Conservation (phyloP, 2,888 invertebrate species). For the Xestia ashworthii region DNA sequence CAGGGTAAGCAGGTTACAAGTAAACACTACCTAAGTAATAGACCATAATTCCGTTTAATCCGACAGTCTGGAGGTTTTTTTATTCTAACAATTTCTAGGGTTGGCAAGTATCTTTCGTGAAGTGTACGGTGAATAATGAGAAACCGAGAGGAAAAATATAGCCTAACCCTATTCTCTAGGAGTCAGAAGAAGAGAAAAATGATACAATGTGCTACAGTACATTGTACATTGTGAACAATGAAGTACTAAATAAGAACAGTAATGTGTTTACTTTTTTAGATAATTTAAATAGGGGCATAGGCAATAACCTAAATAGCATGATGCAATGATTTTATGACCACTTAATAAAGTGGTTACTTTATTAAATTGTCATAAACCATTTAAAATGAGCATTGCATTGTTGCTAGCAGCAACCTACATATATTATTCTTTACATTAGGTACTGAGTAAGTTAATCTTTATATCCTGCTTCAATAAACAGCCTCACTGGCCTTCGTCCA, state of each 20-base stretch:
- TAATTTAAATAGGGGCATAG: not conserved
- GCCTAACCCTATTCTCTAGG: not conserved
- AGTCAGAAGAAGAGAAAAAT: not conserved
- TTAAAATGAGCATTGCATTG: not conserved
- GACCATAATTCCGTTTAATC: conserved; percentile 80
- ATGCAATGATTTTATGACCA: not conserved
- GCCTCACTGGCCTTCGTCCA: too few relatives aligned
- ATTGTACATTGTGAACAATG: not conserved
- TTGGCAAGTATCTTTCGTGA: conserved; percentile 48
- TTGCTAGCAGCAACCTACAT: not conserved
- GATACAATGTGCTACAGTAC: not conserved
- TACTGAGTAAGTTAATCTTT: not conserved
- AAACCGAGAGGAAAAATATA: too few relatives aligned
- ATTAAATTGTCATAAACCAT: not conserved
- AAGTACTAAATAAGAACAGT: not conserved
- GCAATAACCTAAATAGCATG: not conserved
- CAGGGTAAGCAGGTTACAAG: conserved; percentile 71
- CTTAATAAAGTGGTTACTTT: not conserved
- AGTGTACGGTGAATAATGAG: not conserved
- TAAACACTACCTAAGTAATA: conserved; percentile 75
- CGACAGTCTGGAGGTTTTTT: conserved; percentile 70
- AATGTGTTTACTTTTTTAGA: too few relatives aligned
- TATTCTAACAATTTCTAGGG: conserved; percentile 73
- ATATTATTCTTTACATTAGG: not conserved
- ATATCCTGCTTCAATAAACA: not conserved